Conservation (phyloP, 2,888 invertebrate species). For the Drosophila acutilabella region DNA sequence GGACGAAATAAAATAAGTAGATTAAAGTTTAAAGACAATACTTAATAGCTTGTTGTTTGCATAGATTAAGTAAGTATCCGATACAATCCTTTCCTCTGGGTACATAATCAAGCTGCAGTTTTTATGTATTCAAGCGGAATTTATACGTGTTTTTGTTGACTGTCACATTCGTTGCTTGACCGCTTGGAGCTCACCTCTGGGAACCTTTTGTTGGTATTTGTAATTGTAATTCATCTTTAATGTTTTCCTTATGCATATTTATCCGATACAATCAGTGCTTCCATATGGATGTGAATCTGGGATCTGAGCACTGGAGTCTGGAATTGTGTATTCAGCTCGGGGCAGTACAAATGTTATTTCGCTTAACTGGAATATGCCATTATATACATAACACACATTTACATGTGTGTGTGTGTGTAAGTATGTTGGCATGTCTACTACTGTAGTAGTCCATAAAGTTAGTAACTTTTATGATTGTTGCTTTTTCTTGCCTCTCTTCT, state of each 20-base stretch:
- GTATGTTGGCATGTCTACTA: background rate
- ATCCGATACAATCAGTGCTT: constrained; percentile 27
- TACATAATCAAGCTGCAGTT: background rate
- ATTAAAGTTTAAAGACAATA: background rate
- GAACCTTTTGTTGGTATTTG: constrained; percentile 17
- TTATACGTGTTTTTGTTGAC: constrained; percentile 1
- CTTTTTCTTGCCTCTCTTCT: constrained; percentile 16
- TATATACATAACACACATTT: constrained; percentile 30
- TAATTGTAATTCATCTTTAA: constrained; percentile 66
- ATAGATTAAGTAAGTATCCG: no score
- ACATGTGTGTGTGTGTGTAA: background rate
- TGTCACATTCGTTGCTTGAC: background rate
- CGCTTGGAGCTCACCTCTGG: constrained; percentile 8
- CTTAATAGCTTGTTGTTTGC: no score
- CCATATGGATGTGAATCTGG: constrained; percentile 16
- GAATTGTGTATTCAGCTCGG: background rate
- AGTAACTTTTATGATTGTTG: constrained; percentile 58
- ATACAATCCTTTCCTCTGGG: no score
- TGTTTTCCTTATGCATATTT: constrained; percentile 67
- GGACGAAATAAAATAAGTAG: background rate
- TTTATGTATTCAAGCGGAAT: constrained; percentile 7
- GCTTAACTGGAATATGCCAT: constrained; percentile 66
- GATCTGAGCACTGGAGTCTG: constrained; percentile 2
- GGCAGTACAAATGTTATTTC: constrained; percentile 54
- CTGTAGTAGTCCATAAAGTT: constrained; percentile 49